Evolutionary conservation across 2,888 invertebrate species (phyloP).

Genomic region (Cephus pygmeus): DNA sequence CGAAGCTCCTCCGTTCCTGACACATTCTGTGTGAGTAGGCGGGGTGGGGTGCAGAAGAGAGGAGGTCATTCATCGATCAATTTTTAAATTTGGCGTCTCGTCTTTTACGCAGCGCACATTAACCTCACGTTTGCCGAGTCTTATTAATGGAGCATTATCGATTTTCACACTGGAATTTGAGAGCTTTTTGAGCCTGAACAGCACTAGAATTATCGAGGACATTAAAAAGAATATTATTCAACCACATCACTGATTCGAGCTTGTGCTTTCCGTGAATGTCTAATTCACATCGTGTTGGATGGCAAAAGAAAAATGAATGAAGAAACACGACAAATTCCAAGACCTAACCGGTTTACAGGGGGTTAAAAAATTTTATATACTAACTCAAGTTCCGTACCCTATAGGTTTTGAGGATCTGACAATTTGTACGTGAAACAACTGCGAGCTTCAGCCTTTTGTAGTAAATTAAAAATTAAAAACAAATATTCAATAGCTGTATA

Average conservation of each 20-base stretch:
- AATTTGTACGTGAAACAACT: neutral
- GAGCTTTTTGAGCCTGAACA: neutral
- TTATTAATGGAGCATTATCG: neutral
- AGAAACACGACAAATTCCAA: neutral
- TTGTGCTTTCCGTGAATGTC: neutral
- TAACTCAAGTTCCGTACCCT: neutral
- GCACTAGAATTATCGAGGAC: neutral
- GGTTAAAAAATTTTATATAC: neutral
- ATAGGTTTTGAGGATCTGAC: neutral
- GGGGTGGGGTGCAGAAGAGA: no score
- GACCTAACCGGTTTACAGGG: neutral
- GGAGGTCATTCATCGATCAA: neutral
- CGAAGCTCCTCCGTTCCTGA: neutral
- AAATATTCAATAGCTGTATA: no score
- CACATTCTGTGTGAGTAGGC: neutral
- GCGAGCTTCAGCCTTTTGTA: neutral
- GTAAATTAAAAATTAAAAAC: neutral
- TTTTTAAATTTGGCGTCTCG: neutral
- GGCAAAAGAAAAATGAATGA: neutral
- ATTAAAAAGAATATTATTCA: neutral
- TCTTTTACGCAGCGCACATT: neutral
- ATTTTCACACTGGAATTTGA: neutral
- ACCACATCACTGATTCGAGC: neutral
- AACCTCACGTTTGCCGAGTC: neutral
- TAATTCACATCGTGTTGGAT: neutral